phyloP scores from a whole-genome alignment of 1,140 invertebrate genomes.

The Vanessa atalanta region DNA sequence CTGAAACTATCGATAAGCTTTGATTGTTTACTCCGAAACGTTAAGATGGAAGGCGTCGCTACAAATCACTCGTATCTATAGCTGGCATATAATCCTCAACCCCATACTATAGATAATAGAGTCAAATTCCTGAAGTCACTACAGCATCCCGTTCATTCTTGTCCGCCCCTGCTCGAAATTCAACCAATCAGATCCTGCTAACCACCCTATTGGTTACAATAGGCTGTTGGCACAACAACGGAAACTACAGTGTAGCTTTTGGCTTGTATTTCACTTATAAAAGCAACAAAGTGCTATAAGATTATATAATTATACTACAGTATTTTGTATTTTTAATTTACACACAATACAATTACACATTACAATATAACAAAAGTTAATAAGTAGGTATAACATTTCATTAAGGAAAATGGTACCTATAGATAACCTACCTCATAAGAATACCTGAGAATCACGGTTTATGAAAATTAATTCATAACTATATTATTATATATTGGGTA shows the following conservation, averaged over 20 bases:
- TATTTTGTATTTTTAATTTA: no score
- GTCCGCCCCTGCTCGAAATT: constrained; percentile 53
- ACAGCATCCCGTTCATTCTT: constrained; percentile 59
- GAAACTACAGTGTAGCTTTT: constrained; percentile 51
- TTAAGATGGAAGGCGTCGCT: constrained; percentile 62
- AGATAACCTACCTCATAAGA: no score
- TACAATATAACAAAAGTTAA: no score
- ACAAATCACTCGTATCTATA: constrained; percentile 47
- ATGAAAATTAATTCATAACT: no score
- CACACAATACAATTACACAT: no score
- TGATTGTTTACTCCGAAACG: constrained; percentile 50
- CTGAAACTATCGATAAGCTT: constrained; percentile 62
- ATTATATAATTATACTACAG: constrained; percentile 2
- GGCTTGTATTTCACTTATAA: constrained; percentile 46
- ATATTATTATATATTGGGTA: no score
- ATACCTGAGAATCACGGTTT: no score
- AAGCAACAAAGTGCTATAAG: constrained; percentile 25
- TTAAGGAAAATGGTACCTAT: no score
- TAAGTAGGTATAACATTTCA: no score
- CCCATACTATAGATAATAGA: constrained; percentile 53
- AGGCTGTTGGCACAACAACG: constrained; percentile 50
- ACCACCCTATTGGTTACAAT: constrained; percentile 66
- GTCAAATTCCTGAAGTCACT: constrained; percentile 47
- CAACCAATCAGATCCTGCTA: constrained; percentile 51
- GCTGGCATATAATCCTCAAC: constrained; percentile 47